Conservation (phyloP, 2,113 vertebrate species). For the Cairina moschata region DNA sequence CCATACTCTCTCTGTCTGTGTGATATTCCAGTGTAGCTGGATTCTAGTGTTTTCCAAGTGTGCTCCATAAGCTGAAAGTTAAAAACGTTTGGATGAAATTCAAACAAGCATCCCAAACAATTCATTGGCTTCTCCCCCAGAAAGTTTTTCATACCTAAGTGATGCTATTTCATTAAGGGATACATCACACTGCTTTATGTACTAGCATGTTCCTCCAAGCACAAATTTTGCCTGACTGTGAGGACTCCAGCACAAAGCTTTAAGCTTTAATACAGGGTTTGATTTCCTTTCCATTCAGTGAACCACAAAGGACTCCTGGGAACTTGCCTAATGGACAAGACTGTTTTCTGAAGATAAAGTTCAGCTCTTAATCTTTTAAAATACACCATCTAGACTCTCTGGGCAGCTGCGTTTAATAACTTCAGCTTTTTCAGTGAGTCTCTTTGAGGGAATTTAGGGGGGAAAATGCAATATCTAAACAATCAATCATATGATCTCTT, state of each 20-base stretch:
- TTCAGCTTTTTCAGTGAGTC: neutral
- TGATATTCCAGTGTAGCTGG: neutral
- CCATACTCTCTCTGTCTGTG: neutral
- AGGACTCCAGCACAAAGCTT: neutral
- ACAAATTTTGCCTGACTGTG: neutral
- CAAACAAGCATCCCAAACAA: neutral
- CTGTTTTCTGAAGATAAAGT: constrained; percentile 1
- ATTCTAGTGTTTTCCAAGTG: neutral
- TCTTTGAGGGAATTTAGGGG: neutral
- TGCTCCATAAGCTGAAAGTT: neutral
- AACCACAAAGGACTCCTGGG: neutral
- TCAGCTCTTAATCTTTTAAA: neutral
- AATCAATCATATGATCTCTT: neutral
- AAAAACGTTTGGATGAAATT: neutral
- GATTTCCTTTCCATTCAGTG: neutral
- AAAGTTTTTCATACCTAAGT: neutral
- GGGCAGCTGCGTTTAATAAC: constrained; percentile 12
- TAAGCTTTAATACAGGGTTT: neutral
- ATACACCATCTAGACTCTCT: neutral
- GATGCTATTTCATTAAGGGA: neutral
- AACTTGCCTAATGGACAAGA: neutral
- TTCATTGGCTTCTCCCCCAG: neutral
- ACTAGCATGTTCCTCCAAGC: neutral
- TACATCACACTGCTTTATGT: neutral
- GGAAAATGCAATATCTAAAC: neutral